A percentile compares a stretch with the other conserved stretches of the same genome.
These are phyloP conservation scores for Hippolais icterina DNA, from an alignment of 2,113 vertebrate genomes.

Conservation along the genomic window DNA sequence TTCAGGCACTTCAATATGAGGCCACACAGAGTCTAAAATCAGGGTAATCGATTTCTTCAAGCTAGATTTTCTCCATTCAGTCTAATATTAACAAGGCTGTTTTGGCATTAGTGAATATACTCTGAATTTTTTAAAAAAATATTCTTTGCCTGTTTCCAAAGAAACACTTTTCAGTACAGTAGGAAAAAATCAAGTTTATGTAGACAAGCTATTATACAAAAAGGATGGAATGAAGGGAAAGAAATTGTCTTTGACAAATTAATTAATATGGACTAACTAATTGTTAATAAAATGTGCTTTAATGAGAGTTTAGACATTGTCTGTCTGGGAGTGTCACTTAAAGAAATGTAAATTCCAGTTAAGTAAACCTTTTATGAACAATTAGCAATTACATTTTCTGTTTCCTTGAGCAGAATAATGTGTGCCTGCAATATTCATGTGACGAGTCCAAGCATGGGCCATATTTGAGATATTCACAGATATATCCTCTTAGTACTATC, in stretches of 20 bases:
- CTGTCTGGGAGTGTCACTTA: slow-evolving; percentile 48
- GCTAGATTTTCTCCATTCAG: background rate
- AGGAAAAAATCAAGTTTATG: background rate
- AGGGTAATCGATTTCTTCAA: background rate
- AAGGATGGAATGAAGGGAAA: background rate
- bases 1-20: background rate
- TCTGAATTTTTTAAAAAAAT: background rate
- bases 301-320: slow-evolving; percentile 37
- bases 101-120: background rate
- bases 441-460: background rate
- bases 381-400: slow-evolving; percentile 50
- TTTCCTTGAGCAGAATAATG: slow-evolving; percentile 60
- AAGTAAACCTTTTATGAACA: slow-evolving; percentile 53
- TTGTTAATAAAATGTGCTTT: slow-evolving; percentile 57
- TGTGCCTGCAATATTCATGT: background rate
- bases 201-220: slow-evolving; percentile 20
- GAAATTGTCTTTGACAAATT: slow-evolving; percentile 65
- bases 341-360: slow-evolving; percentile 50
- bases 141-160: background rate
- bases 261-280: slow-evolving; percentile 53
- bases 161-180: background rate
- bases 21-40: background rate
- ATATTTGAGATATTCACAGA: background rate
- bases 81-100: background rate
- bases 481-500: background rate